Base-by-base conservation (phyloP, 2,888 invertebrate genomes). In the Pristionchus arcanus region DNA sequence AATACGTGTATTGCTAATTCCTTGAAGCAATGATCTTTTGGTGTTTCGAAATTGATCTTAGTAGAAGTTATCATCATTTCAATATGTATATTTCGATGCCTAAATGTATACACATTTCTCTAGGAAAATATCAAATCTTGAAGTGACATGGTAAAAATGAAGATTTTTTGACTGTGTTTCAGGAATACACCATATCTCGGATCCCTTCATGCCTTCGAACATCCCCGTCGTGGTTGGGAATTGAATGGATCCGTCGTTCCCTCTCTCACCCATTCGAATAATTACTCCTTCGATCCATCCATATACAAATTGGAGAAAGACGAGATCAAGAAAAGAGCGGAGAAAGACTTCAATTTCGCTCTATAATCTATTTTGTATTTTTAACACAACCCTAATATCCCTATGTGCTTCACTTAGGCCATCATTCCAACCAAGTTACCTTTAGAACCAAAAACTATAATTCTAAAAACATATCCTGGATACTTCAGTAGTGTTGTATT, bases 251-350 rank as follows among this genome's bases (percentile, higher is more conserved):
- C 98, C 0, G 97, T 97, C 3, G 97, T 97, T 95, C 97, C 97
- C 13, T 97, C 98, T 0, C 96, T 97, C 53, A 97, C 97, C 81
- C 98, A 98, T 96, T 97, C 97, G 68, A 97, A 97, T 95, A 98
- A 98, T 88, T 89, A 90, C 77, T 90, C 91, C 81, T 93, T 92
- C 90, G 92, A 93, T 85, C 91, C 92, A 9, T 37, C 63, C 28
- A 63, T 89, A 15, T 81, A 59, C 63, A 63, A 63, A 16, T 11
- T 59, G 28, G 66, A 49, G 13, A n/a, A 37, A 4, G 66, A 89
- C 4, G 37, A 89, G 9, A 49, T 89, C 34, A 59, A 34, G 53
- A 53, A 89, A 83, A n/a, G 66, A 28, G 59, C 83, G 7, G 63
- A 59, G 31, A 25, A 53, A 63, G 89, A 88, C 21, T 34, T 16